Conservation (phyloP, 2,797 vertebrate species). For the Sebastes minor region DNA sequence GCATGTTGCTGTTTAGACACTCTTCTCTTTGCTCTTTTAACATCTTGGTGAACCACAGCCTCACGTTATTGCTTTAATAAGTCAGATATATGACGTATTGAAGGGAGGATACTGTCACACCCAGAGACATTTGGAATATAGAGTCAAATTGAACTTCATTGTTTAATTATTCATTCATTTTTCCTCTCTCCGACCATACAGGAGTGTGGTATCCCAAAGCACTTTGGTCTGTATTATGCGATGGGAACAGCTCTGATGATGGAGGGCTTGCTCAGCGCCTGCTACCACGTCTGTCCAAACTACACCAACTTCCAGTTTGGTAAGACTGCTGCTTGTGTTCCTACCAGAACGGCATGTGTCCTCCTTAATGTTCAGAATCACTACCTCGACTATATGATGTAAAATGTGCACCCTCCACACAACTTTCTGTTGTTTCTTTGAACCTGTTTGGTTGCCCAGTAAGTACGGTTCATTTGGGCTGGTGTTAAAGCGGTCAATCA, state of each 20-base stretch:
- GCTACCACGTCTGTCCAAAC: slow-evolving; percentile 98
- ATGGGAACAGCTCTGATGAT: slow-evolving; percentile 99
- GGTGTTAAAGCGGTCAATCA: too few species aligned
- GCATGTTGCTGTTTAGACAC: neutral
- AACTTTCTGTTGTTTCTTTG: neutral
- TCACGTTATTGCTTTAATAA: too few species aligned
- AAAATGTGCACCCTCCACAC: neutral
- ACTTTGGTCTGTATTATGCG: slow-evolving; percentile 96
- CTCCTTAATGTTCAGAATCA: neutral
- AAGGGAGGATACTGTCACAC: neutral
- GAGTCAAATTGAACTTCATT: neutral
- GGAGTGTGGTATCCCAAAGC: slow-evolving; percentile 97
- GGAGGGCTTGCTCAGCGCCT: slow-evolving; percentile 97
- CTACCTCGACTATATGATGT: neutral
- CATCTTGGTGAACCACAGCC: neutral
- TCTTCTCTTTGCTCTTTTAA: neutral
- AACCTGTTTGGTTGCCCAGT: too few species aligned
- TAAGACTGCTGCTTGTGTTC: slow-evolving; percentile 55
- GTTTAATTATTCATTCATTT: neutral
- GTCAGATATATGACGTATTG: neutral
- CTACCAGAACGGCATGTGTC: neutral
- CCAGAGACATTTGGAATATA: neutral
- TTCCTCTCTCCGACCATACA: slow-evolving; percentile 41
- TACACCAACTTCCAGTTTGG: slow-evolving; percentile 99
- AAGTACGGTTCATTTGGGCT: too few species aligned